Evolutionary conservation across 2,888 invertebrate genomes (phyloP), one percentile per base, ranked within the genome.

Genomic region (Dynastes grantii): DNA sequence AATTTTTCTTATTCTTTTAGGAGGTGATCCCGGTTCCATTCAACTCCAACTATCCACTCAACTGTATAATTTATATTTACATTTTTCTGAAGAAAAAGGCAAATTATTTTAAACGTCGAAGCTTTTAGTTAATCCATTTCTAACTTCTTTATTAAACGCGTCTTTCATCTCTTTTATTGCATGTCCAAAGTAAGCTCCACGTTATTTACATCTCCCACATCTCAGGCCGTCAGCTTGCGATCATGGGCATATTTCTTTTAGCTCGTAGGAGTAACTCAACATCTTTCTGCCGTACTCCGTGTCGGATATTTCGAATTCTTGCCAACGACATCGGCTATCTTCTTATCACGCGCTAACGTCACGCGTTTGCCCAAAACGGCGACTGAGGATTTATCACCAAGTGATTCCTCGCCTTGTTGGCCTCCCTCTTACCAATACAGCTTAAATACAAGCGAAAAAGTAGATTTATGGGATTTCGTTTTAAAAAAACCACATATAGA

Each of bases 311-410:
- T 65, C 37, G 40, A 37, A 65, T 65, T 65, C 65, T 16, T 65
- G 65, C 65, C 32, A 65, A 37, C 65, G 65, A 40, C 37, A 13
- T 16, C 65, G 37, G 40, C 65, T 65, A 65, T 65, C 65, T 65
- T 37, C 40, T 65, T 65, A 65, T 65, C 65, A 65, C 65, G 64
- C 64, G 65, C 65, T 40, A 65, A 88, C 89, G 89, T 88, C 81
- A 78, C 79, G 78, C 76, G 79, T 70, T 1, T 53, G 16, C 53
- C 40, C 70, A 11, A 70, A 55, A 68, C 77, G 76, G 76, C 77
- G 27, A 76, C 80, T 16, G 37, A 13, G 37, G n/a, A 65, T 65
- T 65, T 65, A 65, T 65, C 3, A 37, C 16, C 65, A 65, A 37
- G 65, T 37, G 13, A 65, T 40, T 16, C 37, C 65, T 65, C 40